Evolutionary conservation across 2,113 vertebrate genomes (phyloP), one percentile per base, ranked within the genome.

Genomic region (Bufo gargarizans): DNA sequence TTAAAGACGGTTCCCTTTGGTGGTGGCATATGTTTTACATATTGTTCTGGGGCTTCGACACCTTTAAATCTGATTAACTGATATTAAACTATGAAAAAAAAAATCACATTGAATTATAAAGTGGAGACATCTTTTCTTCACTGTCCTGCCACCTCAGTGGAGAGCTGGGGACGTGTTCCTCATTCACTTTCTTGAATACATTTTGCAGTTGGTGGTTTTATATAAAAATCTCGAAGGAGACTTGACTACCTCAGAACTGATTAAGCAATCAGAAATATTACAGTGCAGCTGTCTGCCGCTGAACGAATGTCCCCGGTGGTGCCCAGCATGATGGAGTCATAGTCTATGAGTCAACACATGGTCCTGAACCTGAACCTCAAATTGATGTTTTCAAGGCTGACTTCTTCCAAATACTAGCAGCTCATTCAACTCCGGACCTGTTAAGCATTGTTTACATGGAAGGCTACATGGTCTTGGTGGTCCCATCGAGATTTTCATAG

Each of bases 21-120:
- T 90, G 93, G 89, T 72, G 91, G 92, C 88, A 88, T 93, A 90
- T 91, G 82, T 92, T 95, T 94, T 90, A 88, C 90, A 89, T 91
- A 91, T 92, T 93, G 79, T 93, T 94, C 78, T 88, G 89, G 89
- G 80, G 90, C 92, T 92, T 89, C 88, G 94, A 90, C 89, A 88
- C 82, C 84, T 91, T 91, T 92, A 91, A 93, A 95, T 87, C 83
- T 93, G 93, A 93, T 94, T 93, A 92, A 92, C 65, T 89, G 89
- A 86, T 92, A 91, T 90, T 93, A 91, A 89, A 92, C 58, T 89
- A 89, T 79, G 85, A 86, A 91, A 91, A 90, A 90, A 92, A 79
- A 79, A 58, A 43, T 88, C 82, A 90, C 88, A 61, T 90, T 80
- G 77, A 80, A 80, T 58, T 80, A 80, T 80, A 80, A 45, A 80